A percentile compares a stretch with the other conserved stretches of the same genome.
Conservation (phyloP, 2,113 vertebrate genomes). For the Grantiella picta region DNA sequence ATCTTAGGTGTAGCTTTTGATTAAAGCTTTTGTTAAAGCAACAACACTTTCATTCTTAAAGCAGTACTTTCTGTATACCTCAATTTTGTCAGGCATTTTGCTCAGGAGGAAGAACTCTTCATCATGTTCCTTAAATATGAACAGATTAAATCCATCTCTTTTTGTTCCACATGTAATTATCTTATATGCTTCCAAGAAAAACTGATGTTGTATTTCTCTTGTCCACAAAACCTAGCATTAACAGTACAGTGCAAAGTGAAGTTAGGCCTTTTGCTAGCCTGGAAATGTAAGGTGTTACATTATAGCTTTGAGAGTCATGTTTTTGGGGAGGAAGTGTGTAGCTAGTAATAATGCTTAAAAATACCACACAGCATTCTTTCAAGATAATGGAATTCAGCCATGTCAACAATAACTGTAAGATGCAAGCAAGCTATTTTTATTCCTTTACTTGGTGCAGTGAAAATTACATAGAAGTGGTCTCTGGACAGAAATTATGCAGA, state of each 20-base stretch:
- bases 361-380: neutral
- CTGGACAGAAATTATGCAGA: neutral
- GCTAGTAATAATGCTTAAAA: neutral
- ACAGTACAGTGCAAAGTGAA: neutral
- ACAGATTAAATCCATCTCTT: neutral
- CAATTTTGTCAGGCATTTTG: neutral
- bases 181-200: neutral
- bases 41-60: neutral
- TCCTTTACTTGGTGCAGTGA: neutral
- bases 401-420: neutral
- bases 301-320: neutral
- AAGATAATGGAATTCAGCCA: neutral
- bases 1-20: neutral
- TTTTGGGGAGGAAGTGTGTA: neutral
- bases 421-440: neutral
- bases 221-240: neutral
- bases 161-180: neutral
- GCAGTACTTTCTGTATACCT: neutral
- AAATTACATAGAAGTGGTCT: neutral
- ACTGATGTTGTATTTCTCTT: neutral
- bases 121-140: neutral
- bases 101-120: neutral
- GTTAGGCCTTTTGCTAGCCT: neutral
- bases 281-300: neutral
- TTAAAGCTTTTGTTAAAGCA: neutral